Evolutionary conservation across 2,113 vertebrate species (phyloP).

Genomic region (Aythya baeri): DNA sequence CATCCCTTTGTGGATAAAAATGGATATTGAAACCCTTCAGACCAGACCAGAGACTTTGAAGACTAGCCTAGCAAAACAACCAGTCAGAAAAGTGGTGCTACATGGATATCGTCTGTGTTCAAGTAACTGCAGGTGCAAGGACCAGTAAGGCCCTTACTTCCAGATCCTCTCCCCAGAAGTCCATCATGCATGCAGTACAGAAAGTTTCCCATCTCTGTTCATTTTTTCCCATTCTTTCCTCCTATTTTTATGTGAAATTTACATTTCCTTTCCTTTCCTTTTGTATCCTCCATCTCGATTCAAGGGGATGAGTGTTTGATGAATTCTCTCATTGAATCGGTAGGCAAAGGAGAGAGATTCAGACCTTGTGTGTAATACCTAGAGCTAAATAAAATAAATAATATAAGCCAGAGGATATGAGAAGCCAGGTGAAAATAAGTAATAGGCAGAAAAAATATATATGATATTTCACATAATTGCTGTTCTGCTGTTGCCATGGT

Average conservation of each 20-base stretch:
- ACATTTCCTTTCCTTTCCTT: not conserved
- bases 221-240: not conserved
- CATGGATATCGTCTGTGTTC: not conserved
- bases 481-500: not conserved
- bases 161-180: not conserved
- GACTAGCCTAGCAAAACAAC: not conserved
- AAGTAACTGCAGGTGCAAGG: not conserved
- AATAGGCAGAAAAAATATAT: not conserved
- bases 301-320: not conserved
- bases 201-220: not conserved
- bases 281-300: not conserved
- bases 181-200: not conserved
- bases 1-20: not conserved
- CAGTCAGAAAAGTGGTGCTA: not conserved
- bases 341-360: not conserved
- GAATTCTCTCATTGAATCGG: not conserved
- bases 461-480: not conserved
- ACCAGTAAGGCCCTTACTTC: not conserved
- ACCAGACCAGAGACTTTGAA: not conserved
- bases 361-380: not conserved
- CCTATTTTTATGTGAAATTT: not conserved
- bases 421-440: not conserved
- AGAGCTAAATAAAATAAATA: not conserved
- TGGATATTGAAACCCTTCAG: not conserved
- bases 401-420: not conserved